These are phyloP conservation scores for Deroptyus accipitrinus DNA, from an alignment of 2,113 vertebrate genomes.

Conservation along the genomic window DNA sequence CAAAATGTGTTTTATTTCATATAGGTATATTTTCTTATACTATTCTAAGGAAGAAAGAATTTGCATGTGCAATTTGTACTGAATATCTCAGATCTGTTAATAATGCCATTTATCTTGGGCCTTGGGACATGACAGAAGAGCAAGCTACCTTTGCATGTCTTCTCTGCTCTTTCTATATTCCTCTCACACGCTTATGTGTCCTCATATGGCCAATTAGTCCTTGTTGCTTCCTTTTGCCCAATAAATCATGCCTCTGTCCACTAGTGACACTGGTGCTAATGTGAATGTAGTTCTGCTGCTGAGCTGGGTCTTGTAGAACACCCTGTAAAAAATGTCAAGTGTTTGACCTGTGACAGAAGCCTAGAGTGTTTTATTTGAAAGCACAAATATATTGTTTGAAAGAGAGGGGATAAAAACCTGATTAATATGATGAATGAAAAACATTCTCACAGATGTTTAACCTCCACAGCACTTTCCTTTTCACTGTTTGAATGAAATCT, in stretches of 20 bases:
- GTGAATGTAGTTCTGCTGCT: conserved; percentile 41
- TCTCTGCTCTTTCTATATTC: conserved; percentile 21
- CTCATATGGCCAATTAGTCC: conserved; percentile 29
- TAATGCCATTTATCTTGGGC: not conserved
- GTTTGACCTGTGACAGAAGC: conserved; percentile 24
- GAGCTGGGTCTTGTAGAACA: conserved; percentile 54
- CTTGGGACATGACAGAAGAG: not conserved
- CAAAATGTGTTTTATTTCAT: not conserved
- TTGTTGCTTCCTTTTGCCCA: conserved; percentile 45
- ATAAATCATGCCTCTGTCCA: conserved; percentile 58
- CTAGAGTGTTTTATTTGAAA: not conserved
- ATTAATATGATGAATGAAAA: not conserved
- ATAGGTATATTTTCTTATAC: not conserved
- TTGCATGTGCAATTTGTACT: not conserved
- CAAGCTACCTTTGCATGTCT: not conserved
- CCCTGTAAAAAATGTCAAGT: conserved; percentile 25
- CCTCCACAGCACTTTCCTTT: not conserved
- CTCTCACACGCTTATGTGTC: not conserved
- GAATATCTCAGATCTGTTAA: not conserved
- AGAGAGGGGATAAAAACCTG: not conserved
- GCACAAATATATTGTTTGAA: not conserved
- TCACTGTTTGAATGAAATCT: not conserved
- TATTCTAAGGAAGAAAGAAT: not conserved
- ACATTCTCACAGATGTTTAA: not conserved
- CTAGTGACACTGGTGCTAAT: conserved; percentile 41